Percentiles rank a stretch among this genome's conserved stretches.
Conservation (phyloP, 2,888 invertebrate species). For the Zeuzera pyrina region DNA sequence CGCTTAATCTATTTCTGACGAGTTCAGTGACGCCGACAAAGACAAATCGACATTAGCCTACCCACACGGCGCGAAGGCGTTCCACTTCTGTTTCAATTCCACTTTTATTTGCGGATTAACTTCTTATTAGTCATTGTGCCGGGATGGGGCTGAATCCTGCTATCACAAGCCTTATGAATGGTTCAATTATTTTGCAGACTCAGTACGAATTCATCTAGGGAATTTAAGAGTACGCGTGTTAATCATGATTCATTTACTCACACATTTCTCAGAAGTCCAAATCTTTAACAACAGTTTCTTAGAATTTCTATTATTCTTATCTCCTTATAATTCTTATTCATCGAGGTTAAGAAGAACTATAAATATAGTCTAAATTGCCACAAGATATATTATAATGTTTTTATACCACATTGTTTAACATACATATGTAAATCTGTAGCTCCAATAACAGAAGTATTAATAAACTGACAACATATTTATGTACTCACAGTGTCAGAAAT, state of each 20-base stretch:
- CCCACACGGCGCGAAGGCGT: conserved; percentile 65
- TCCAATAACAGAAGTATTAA: conserved; percentile 42
- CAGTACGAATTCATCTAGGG: conserved; percentile 37
- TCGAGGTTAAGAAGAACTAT: background rate
- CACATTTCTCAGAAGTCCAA: no score
- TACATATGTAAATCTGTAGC: conserved; percentile 34
- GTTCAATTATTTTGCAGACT: conserved; percentile 65
- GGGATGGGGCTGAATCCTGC: conserved; percentile 46
- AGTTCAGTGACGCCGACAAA: conserved; percentile 74
- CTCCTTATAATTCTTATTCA: background rate
- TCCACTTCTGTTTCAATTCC: conserved; percentile 72
- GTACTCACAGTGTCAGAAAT: conserved; percentile 36
- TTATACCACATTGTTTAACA: background rate
- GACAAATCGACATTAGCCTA: conserved; percentile 72
- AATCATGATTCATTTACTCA: conserved; percentile 31
- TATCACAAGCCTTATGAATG: conserved; percentile 70
- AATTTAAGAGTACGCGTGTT: conserved; percentile 25
- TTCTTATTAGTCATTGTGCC: conserved; percentile 71
- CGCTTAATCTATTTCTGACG: conserved; percentile 74
- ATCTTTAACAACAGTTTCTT: conserved; percentile 13
- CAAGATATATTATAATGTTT: background rate
- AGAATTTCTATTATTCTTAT: conserved; percentile 12
- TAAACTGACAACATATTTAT: conserved; percentile 60
- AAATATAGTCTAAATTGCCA: background rate
- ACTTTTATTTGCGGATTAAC: conserved; percentile 74